Percentiles rank a stretch among this genome's conserved stretches.
Evolutionary conservation across 2,113 vertebrate species (phyloP).

Genomic region (Plectropomus leopardus): DNA sequence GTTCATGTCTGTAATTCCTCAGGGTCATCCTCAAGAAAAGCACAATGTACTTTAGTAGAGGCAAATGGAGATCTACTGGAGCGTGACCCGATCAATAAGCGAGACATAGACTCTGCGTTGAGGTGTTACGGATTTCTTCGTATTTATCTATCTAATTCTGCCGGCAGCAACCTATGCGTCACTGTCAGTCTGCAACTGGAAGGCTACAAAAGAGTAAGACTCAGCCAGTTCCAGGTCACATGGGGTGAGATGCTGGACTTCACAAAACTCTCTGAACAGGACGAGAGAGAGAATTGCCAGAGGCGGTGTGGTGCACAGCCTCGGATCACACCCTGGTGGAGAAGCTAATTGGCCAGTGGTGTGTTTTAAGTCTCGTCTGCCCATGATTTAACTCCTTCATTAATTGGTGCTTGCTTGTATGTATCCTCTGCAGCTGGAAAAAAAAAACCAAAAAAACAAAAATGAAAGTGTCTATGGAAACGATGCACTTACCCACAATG

Average conservation of each 20-base stretch:
- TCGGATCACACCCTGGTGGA: conserved; percentile 42
- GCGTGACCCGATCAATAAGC: conserved; percentile 67
- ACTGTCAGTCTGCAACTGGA: conserved; percentile 65
- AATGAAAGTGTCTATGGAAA: conserved; percentile 48
- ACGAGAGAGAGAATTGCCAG: conserved; percentile 26
- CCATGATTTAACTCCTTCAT: conserved; percentile 55
- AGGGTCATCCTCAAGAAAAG: conserved; percentile 39
- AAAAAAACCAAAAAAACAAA: background rate
- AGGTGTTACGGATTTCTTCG: conserved; percentile 64
- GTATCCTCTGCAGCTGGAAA: conserved; percentile 6
- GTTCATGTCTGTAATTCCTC: conserved; percentile 32
- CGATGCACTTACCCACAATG: conserved; percentile 27
- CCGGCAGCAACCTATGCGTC: conserved; percentile 67
- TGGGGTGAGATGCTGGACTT: conserved; percentile 43
- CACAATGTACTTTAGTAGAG: conserved; percentile 5
- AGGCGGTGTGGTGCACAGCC: conserved; percentile 53
- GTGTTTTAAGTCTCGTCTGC: conserved; percentile 41
- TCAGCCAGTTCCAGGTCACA: conserved; percentile 69
- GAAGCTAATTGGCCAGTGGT: conserved; percentile 60
- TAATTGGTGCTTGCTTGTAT: conserved; percentile 30
- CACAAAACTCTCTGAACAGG: conserved; percentile 54
- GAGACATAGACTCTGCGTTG: conserved; percentile 50
- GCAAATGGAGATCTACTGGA: conserved; percentile 59
- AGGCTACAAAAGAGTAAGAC: conserved; percentile 59
- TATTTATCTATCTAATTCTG: conserved; percentile 73